Evolutionary conservation across 2,888 invertebrate species (phyloP), one percentile per base, ranked within the genome.

Genomic region (Scotopteryx bipunctaria): DNA sequence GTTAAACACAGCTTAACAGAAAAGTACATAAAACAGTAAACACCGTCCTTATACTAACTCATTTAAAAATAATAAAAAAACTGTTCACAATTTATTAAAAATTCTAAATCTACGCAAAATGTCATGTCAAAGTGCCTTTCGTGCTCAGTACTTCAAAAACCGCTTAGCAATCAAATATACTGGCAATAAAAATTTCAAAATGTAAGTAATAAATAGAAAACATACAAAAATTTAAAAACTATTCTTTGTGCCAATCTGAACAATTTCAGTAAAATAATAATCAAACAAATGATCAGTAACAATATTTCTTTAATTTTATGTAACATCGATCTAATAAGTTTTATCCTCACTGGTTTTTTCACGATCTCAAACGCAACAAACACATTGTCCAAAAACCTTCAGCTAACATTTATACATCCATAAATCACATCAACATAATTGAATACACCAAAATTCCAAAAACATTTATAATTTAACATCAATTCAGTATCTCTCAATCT

Each of bases 1-100:
- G 8, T 80, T 81, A 83, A n/a, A 82, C 82, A 84, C 81, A 82
- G 82, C 82, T 86, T 82, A 85, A 84, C 74, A 70, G 74, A 79
- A 73, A 71, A 19, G 31, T 59, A 73, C 66, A 69, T 68, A 47
- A 49, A 55, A 50, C 37, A 54, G 41, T 61, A 43, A 57, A 63
- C 41, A 38, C 36, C 40, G 45, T 58, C 36, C 51, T 47, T 44
- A 46, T 29, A 31, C 38, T 8, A 14, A 29, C 16, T n/a, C 8
- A 8, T 38, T 14, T 19, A n/a, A 23, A 4, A 29, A 25, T 13
- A 36, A 44, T 40, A 55, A 55, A 53, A 58, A 25, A 32, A 45
- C 14, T 25, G 31, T 40, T 52, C 36, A 37, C 8, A 50, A 58
- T 55, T 52, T 27, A 6, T 17, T 32, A 32, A 41, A 50, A 31